Base-by-base conservation (phyloP, 2,888 invertebrate genomes). In the Eretmocerus hayati region DNA sequence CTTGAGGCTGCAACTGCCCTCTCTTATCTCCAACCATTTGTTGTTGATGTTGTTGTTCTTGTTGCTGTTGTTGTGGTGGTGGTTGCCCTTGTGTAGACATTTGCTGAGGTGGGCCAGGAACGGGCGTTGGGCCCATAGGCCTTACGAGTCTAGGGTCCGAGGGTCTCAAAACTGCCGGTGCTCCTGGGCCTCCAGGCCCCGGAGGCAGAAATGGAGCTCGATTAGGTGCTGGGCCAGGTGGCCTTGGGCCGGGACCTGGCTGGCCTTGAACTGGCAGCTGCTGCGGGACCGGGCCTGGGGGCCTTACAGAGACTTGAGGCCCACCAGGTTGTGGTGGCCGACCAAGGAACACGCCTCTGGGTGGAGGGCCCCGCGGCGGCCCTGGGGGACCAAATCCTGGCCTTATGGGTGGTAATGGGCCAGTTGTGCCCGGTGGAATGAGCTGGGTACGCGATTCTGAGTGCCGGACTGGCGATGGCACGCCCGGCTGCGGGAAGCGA, bases 31-130 rank as follows among this genome's bases (percentile, higher is more conserved):
- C n/a, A 31, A 53, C 49, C 5, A 35, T 18, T 26, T 30, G 47
- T 5, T 59, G 59, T 33, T 63, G 63, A 59, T 63, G 58, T 46
- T 62, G 58, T 47, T 59, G 57, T 21, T 56, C 39, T 5, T 52
- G 44, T 22, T 40, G 40, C 9, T 19, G 31, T 3, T 18, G 21
- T 2, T 26, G 13, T 13, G 43, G 51, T 50, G 16, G 51, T 39
- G 18, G 50, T n/a, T n/a, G n/a, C n/a, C n/a, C n/a, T n/a, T n/a
- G n/a, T n/a, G n/a, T n/a, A n/a, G n/a, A n/a, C n/a, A n/a, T n/a
- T n/a, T n/a, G n/a, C n/a, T n/a, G n/a, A n/a, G n/a, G n/a, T n/a
- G n/a, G n/a, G n/a, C 32, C 41, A 32, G 26, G 53, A 54, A 16
- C 56, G 53, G 26, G 26, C 33, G 33, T 13, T 5, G 33, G 33